These are phyloP conservation scores for Distichodus sexfasciatus DNA, from an alignment of 2,797 vertebrate species.

Conservation along the genomic window DNA sequence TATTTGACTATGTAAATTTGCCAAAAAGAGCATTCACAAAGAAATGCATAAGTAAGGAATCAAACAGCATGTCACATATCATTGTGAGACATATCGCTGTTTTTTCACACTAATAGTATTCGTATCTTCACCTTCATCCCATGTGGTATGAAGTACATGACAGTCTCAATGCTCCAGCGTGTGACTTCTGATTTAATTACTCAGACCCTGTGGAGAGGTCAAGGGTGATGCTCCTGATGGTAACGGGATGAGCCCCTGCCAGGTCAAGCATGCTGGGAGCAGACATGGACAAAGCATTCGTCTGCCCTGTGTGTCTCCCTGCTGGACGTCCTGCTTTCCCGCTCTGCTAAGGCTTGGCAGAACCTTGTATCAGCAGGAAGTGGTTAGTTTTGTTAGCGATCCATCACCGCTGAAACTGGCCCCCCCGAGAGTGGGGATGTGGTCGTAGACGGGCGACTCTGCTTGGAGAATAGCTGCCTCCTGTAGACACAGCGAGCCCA, in stretches of 20 bases:
- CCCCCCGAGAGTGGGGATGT: slow-evolving; percentile 60
- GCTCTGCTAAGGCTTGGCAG: not conserved
- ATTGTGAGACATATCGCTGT: not conserved
- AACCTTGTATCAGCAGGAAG: slow-evolving; percentile 47
- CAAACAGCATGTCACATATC: no score
- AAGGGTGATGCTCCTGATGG: not conserved
- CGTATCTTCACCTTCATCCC: no score
- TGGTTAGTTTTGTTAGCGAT: slow-evolving; percentile 56
- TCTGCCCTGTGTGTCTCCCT: not conserved
- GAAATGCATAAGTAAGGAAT: no score
- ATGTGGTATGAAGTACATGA: not conserved
- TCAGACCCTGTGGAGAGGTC: not conserved
- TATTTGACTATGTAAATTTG: no score
- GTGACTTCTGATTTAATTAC: not conserved
- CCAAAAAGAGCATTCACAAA: no score
- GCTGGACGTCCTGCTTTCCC: not conserved
- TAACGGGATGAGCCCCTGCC: not conserved
- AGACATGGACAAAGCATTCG: not conserved
- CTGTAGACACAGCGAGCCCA: slow-evolving; percentile 53
- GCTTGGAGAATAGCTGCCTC: slow-evolving; percentile 59
- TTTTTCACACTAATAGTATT: no score
- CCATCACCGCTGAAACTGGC: slow-evolving; percentile 61
- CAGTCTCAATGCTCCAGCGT: not conserved
- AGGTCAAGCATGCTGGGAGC: not conserved
- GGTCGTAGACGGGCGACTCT: slow-evolving; percentile 47